These are phyloP conservation scores for Acanthurus leucopareius DNA, from an alignment of 2,797 vertebrate species.

Conservation along the genomic window DNA sequence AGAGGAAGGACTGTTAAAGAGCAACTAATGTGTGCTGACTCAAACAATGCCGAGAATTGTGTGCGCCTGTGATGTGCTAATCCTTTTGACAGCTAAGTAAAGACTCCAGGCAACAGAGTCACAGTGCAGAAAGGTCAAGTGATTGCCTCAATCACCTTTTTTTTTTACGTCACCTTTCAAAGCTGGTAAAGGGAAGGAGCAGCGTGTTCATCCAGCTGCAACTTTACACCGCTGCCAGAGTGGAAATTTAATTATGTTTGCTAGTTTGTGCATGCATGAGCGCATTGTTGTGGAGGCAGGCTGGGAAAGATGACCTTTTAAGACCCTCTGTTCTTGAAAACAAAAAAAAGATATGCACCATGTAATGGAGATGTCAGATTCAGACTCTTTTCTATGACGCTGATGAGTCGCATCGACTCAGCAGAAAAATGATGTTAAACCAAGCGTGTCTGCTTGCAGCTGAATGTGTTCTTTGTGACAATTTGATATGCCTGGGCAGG, in stretches of 20 bases:
- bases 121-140: conserved; percentile 48
- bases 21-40: conserved; percentile 48
- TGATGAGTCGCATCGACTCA: neutral
- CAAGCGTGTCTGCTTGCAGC: conserved; percentile 17
- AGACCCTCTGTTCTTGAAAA: conserved; percentile 30
- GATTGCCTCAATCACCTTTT: conserved; percentile 26
- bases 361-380: conserved; percentile 34
- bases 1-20: conserved; percentile 57
- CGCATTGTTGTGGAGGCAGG: neutral
- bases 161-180: conserved; percentile 1
- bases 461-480: conserved; percentile 7
- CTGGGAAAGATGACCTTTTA: conserved; percentile 29
- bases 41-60: conserved; percentile 59
- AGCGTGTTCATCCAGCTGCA: conserved; percentile 12
- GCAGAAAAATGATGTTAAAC: conserved; percentile 14
- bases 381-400: conserved; percentile 24
- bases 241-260: conserved; percentile 63
- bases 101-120: conserved; percentile 47
- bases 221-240: conserved; percentile 26
- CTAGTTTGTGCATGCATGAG: conserved; percentile 19
- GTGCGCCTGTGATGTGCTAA: conserved; percentile 50
- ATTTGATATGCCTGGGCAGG: conserved; percentile 36
- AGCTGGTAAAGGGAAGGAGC: conserved; percentile 9
- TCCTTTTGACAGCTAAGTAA: conserved; percentile 63
- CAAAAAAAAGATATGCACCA: neutral